Evolutionary conservation across 2,888 invertebrate species (phyloP).

Genomic region (Microchrysa polita): DNA sequence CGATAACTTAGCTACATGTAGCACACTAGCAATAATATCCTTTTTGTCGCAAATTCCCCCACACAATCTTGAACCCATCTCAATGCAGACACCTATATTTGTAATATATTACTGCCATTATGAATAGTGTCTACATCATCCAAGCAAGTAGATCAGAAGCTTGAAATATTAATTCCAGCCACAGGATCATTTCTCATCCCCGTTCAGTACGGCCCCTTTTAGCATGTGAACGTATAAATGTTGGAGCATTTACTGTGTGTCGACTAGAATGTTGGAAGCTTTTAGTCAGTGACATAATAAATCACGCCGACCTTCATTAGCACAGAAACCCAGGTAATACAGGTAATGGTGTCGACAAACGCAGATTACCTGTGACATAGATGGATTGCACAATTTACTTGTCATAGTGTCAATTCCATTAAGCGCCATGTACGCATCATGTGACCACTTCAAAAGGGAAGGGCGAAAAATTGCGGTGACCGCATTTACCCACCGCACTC

Average conservation of each 20-base stretch:
- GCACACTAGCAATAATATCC: no score
- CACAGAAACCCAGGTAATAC: constrained; percentile 33
- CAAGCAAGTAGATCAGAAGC: constrained; percentile 13
- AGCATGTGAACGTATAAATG: constrained; percentile 9
- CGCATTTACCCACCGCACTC: not conserved
- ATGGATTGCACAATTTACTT: constrained; percentile 46
- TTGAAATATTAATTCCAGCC: constrained; percentile 32
- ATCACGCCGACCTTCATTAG: constrained; percentile 45
- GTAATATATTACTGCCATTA: constrained; percentile 2
- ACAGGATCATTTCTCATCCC: not conserved
- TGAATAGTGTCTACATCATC: not conserved
- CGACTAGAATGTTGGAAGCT: constrained; percentile 9
- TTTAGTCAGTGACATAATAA: constrained; percentile 37
- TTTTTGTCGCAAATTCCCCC: not conserved
- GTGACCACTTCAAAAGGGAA: constrained; percentile 1
- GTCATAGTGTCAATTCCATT: constrained; percentile 45
- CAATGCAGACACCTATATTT: constrained; percentile 29
- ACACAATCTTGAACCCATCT: constrained; percentile 21
- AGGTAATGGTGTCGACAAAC: constrained; percentile 48
- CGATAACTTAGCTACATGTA: no score
- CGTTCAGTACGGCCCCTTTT: not conserved
- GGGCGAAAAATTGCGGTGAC: not conserved
- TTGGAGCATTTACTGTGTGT: no score
- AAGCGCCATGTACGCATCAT: constrained; percentile 1
- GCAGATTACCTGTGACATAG: constrained; percentile 46